Percentiles rank a stretch among this genome's conserved stretches.
Evolutionary conservation across 2,888 invertebrate species (phyloP).

Genomic region (Euzophera pinguis): DNA sequence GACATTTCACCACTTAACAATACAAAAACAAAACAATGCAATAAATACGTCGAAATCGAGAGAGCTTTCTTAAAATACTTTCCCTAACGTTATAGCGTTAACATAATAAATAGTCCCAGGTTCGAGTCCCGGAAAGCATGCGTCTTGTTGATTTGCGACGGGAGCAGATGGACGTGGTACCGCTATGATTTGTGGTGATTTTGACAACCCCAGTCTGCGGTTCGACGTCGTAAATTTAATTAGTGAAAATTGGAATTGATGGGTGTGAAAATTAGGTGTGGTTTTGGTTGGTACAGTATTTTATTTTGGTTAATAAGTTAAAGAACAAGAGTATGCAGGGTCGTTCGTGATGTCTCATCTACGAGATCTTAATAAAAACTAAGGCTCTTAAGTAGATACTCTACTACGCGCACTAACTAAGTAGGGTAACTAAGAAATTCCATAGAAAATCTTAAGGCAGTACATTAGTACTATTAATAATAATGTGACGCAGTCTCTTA

Average conservation of each 20-base stretch:
- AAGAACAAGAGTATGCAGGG: too few relatives aligned
- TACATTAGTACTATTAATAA: too few relatives aligned
- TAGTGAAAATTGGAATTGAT: slow-evolving; percentile 7
- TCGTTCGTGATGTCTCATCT: too few relatives aligned
- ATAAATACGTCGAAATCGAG: not conserved
- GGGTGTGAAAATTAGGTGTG: slow-evolving; percentile 1
- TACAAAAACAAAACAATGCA: slow-evolving; percentile 6
- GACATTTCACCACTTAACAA: too few relatives aligned
- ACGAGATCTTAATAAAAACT: too few relatives aligned
- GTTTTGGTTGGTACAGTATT: not conserved
- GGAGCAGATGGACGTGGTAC: slow-evolving; percentile 56
- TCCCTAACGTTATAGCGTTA: slow-evolving; percentile 52
- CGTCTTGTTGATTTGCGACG: slow-evolving; percentile 75
- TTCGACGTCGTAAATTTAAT: slow-evolving; percentile 10
- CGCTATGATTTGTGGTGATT: slow-evolving; percentile 35
- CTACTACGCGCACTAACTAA: too few relatives aligned
- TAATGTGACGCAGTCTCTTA: too few relatives aligned
- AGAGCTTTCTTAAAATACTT: slow-evolving; percentile 5
- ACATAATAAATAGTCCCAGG: slow-evolving; percentile 35
- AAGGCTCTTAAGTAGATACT: too few relatives aligned
- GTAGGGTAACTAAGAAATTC: too few relatives aligned
- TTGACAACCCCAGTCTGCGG: not conserved
- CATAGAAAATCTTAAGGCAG: too few relatives aligned
- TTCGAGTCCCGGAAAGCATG: slow-evolving; percentile 68
- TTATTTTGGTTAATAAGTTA: not conserved